These are phyloP conservation scores for Latrodectus geometricus DNA, from an alignment of 1,140 invertebrate species.

Conservation along the genomic window DNA sequence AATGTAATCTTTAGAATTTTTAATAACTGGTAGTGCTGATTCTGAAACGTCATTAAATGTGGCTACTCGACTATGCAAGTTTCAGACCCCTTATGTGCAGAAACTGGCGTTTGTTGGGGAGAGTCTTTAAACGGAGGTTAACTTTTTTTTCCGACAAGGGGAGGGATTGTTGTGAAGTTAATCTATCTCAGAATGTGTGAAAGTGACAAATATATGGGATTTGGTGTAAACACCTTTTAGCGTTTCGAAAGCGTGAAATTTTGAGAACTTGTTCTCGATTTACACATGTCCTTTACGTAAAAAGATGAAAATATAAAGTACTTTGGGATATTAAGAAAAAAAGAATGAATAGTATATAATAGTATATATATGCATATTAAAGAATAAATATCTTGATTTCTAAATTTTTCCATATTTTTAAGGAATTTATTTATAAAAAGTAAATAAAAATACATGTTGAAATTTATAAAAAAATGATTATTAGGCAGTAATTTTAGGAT, in stretches of 20 bases:
- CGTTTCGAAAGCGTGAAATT: background rate
- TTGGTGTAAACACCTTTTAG: slow-evolving; percentile 22
- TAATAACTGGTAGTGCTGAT: slow-evolving; percentile 26
- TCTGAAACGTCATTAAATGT: slow-evolving; percentile 41
- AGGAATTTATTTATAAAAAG: too few species aligned
- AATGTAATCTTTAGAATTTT: slow-evolving; percentile 11
- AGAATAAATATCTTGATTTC: too few species aligned
- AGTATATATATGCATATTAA: too few species aligned
- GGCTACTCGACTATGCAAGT: slow-evolving; percentile 15
- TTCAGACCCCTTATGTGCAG: background rate
- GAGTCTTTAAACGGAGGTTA: slow-evolving; percentile 2
- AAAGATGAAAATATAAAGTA: too few species aligned
- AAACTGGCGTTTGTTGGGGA: background rate
- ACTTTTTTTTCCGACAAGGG: background rate
- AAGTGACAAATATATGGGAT: slow-evolving; percentile 27
- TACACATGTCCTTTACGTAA: background rate
- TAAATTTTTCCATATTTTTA: too few species aligned
- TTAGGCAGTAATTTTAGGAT: too few species aligned
- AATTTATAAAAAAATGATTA: too few species aligned
- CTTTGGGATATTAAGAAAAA: too few species aligned
- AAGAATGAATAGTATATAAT: too few species aligned
- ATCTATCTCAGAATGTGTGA: slow-evolving; percentile 18
- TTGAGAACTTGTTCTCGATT: background rate
- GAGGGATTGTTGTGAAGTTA: background rate
- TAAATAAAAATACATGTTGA: too few species aligned